These are phyloP conservation scores for Harpagus bidentatus DNA, from an alignment of 2,113 vertebrate species.

Conservation along the genomic window DNA sequence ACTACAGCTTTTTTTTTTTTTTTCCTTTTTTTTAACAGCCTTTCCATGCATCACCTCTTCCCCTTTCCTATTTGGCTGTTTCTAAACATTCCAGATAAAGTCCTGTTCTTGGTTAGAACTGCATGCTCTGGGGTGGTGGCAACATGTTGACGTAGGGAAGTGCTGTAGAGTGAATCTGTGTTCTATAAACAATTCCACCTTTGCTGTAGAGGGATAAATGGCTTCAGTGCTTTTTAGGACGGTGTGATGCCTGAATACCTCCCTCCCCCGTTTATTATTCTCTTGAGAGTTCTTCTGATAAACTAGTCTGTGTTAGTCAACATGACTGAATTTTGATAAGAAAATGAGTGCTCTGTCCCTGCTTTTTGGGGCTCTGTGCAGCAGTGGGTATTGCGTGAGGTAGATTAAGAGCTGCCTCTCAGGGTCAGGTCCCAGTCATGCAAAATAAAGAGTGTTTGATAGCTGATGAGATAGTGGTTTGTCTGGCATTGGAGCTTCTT, in stretches of 20 bases:
- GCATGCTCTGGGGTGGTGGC: background rate
- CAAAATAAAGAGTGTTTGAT: background rate
- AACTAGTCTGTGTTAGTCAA: background rate
- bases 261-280: background rate
- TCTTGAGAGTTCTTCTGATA: background rate
- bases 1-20: background rate
- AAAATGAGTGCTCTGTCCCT: background rate
- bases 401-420: background rate
- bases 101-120: background rate
- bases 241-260: background rate
- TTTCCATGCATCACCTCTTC: background rate
- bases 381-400: background rate
- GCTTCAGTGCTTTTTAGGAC: background rate
- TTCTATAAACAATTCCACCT: background rate
- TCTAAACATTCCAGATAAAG: background rate
- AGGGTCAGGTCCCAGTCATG: background rate
- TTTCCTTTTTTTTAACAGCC: background rate
- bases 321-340: background rate
- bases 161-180: background rate
- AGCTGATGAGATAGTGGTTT: background rate
- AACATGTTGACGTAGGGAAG: accelerated
- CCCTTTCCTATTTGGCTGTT: background rate
- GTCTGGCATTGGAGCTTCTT: background rate
- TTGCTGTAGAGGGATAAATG: background rate
- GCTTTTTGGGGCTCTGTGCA: background rate